Evolutionary conservation across 92 coral and sea anemone genomes (phyloP).

Genomic region (Epizoanthus rinbou): DNA sequence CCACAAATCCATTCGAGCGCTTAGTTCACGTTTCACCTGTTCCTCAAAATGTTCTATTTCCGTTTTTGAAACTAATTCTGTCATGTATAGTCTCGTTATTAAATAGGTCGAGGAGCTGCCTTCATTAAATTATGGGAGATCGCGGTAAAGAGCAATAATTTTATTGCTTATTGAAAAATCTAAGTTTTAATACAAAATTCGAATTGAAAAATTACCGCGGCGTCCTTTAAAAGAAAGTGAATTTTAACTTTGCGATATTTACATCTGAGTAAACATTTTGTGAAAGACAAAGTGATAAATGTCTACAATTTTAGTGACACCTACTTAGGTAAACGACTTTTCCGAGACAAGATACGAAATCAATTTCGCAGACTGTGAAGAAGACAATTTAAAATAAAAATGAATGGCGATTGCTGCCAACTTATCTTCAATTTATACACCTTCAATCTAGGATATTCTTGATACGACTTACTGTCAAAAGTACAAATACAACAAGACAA

Average conservation of each 20-base stretch:
- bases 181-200: constrained; percentile 21
- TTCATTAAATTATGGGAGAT: constrained; percentile 39
- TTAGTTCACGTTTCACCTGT: constrained; percentile 41
- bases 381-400: constrained; percentile 1
- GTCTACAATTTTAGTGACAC: constrained; percentile 11
- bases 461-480: background rate
- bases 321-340: constrained; percentile 24
- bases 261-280: constrained; percentile 17
- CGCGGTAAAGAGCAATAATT: constrained; percentile 27
- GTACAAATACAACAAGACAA: background rate
- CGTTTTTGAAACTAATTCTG: constrained; percentile 39
- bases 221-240: constrained; percentile 26
- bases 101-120: constrained; percentile 19
- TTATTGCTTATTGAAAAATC: constrained; percentile 28
- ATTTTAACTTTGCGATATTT: constrained; percentile 6
- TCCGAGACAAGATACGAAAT: constrained; percentile 18
- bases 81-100: constrained; percentile 34
- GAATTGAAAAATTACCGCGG: constrained; percentile 35
- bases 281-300: constrained; percentile 25
- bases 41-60: constrained; percentile 32
- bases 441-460: background rate
- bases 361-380: constrained; percentile 2
- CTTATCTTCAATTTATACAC: background rate
- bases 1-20: constrained; percentile 1
- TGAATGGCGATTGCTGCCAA: background rate